Evolutionary conservation across 2,113 vertebrate species (phyloP), one percentile per base, ranked within the genome.

Genomic region (Scatophagus argus): DNA sequence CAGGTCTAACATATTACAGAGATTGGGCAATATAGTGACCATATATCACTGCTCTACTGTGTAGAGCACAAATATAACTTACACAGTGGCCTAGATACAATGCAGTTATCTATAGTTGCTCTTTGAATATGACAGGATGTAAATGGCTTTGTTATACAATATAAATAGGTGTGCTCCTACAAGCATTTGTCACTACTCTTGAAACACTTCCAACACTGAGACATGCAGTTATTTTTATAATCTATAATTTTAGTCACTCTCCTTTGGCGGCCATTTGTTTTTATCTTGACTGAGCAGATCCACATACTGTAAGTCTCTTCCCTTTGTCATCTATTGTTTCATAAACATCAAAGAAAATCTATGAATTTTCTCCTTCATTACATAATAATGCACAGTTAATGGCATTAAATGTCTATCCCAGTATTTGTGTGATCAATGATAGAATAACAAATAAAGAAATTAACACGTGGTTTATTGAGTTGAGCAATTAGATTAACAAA

Each of bases 91-190:
- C 71, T 83, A 79, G 62, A 82, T 76, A 83, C 79, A 77, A 79
- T 58, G 73, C 75, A 68, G 77, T 90, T 90, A 89, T 90, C 63
- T 75, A 73, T 75, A 64, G 54, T 73, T 86, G 87, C 87, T 89
- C 84, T 91, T 87, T 87, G 86, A 88, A 74, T 47, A 77, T 85
- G 82, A 75, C 88, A 83, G 7, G 8, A 43, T 88, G 63, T 86
- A 87, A 91, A 93, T 91, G 67, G 56, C 5, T 58, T 46, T 74
- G 79, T 84, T 78, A 60, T 34, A 12, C 62, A 75, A 59, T 82
- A 84, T 71, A 38, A 79, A 86, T 88, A 74, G 74, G 25, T 69
- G 25, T 75, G 34, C 49, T 39, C 59, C 36, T 21, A 49, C 51
- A 81, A 84, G 51, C 54, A 77, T 82, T 75, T 62, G 46, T 86